Percentiles rank a stretch among this genome's conserved stretches.
Conservation (phyloP, 2,113 vertebrate species). For the Hippoglossus stenolepis region DNA sequence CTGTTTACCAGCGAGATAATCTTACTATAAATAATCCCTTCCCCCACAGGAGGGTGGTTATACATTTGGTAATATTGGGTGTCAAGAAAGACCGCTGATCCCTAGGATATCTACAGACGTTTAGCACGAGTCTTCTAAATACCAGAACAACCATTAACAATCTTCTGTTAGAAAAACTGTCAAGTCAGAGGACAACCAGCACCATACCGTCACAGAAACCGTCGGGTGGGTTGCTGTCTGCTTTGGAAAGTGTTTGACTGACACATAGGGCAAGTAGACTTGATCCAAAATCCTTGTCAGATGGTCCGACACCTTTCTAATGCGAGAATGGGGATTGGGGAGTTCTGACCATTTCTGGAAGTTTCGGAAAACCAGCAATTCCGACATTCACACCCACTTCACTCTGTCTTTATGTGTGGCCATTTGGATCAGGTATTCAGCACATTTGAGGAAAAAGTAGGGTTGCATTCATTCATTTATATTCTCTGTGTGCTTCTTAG, state of each 20-base stretch:
- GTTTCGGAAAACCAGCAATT: not conserved
- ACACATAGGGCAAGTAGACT: not conserved
- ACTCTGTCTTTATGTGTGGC: not conserved
- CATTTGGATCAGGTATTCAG: not conserved
- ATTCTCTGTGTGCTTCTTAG: not conserved
- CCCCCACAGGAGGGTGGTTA: not conserved
- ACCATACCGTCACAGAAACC: not conserved
- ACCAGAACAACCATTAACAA: conserved; percentile 11
- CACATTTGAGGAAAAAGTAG: not conserved
- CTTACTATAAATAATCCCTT: no score
- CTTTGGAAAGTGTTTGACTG: not conserved
- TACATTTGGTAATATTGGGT: not conserved
- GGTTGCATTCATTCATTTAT: not conserved
- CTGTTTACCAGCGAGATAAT: not conserved
- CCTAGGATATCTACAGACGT: not conserved
- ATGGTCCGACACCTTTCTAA: not conserved
- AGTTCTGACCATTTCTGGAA: not conserved
- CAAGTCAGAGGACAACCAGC: not conserved
- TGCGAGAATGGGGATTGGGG: not conserved
- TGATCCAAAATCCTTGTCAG: not conserved
- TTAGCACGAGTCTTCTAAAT: conserved; percentile 14
- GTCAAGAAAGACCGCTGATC: conserved; percentile 2
- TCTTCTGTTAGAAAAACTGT: not conserved
- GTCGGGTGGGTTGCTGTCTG: not conserved
- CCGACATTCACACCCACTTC: not conserved